phyloP scores from a whole-genome alignment of 1,140 invertebrate species.

The Pentalonia nigronervosa region DNA sequence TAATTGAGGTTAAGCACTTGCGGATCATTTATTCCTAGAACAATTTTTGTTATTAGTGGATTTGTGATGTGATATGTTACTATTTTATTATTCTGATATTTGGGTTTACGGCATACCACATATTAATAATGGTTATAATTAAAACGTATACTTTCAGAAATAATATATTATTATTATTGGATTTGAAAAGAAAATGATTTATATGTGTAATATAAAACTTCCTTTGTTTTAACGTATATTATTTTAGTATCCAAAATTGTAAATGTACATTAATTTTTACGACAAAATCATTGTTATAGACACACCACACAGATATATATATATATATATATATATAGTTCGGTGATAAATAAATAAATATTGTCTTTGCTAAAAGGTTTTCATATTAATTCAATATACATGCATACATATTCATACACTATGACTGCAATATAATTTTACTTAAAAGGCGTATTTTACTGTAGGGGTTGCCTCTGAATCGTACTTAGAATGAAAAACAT shows the following conservation, averaged over 20 bases:
- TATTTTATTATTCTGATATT: not conserved
- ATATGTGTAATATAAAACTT: not conserved
- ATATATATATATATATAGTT: not conserved
- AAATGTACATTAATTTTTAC: not conserved
- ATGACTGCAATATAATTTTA: not conserved
- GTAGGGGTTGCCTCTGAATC: not conserved
- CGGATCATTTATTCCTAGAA: not conserved
- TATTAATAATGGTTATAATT: not conserved
- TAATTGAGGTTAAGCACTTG: not conserved
- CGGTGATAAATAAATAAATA: not conserved
- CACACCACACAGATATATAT: not conserved
- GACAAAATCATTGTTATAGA: not conserved
- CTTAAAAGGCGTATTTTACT: not conserved
- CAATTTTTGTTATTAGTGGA: not conserved
- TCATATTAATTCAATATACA: not conserved
- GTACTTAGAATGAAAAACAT: not conserved
- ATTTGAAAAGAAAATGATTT: not conserved
- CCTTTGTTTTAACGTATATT: not conserved
- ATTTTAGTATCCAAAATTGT: not conserved
- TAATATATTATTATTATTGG: not conserved
- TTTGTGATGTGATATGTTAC: not conserved
- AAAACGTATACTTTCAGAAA: not conserved
- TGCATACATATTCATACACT: not conserved
- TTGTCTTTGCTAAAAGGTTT: not conserved
- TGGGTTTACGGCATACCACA: not conserved